Percentiles rank a stretch among this genome's conserved stretches.
Conservation (phyloP, 1,140 invertebrate genomes). For the Bombus confusus region DNA sequence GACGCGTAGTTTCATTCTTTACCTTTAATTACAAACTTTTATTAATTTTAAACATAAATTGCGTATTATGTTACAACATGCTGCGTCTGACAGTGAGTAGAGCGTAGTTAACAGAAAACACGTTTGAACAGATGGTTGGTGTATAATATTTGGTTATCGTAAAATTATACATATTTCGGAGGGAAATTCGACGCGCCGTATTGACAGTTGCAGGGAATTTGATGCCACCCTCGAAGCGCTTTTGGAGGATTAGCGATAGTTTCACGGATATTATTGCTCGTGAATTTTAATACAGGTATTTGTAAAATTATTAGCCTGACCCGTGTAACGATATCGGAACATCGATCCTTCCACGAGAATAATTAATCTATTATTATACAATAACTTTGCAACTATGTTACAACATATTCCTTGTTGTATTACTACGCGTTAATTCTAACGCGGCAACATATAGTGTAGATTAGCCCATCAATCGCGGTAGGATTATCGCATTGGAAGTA, state of each 20-base stretch:
- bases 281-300: not conserved
- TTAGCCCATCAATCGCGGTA: not conserved
- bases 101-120: too few relatives aligned
- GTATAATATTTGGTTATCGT: too few relatives aligned
- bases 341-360: not conserved
- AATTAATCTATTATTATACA: not conserved
- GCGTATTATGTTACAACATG: too few relatives aligned
- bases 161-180: too few relatives aligned
- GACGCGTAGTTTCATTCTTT: too few relatives aligned
- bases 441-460: too few relatives aligned
- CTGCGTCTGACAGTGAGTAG: too few relatives aligned
- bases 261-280: not conserved
- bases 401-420: not conserved
- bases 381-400: not conserved
- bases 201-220: not conserved
- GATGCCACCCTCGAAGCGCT: not conserved
- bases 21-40: too few relatives aligned
- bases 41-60: too few relatives aligned
- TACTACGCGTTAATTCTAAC: not conserved
- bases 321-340: not conserved
- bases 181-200: not conserved
- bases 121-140: too few relatives aligned
- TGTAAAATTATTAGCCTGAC: not conserved
- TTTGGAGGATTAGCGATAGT: not conserved
- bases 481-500: not conserved